phyloP scores from a whole-genome alignment of 2,888 invertebrate species.

The Drosophila kambysellisi region DNA sequence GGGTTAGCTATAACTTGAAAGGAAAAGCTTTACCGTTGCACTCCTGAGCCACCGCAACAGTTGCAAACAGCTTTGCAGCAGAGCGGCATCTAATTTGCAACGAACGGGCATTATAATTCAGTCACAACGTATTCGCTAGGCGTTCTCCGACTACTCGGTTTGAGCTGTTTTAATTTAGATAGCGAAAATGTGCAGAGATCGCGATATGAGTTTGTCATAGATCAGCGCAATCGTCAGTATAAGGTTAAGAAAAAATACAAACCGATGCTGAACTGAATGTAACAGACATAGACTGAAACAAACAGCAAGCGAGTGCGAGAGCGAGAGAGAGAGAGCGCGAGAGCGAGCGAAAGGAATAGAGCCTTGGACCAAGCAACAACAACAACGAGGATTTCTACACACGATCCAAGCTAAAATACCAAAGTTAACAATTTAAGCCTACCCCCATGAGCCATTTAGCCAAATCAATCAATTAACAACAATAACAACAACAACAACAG shows the following conservation, averaged over 20 bases:
- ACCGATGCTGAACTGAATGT: conserved; percentile 64
- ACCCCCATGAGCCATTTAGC: conserved; percentile 37
- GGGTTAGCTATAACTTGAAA: neutral
- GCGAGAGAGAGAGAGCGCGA: conserved; percentile 13
- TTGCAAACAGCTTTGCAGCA: conserved; percentile 57
- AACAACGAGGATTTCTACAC: conserved; percentile 27
- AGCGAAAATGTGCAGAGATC: conserved; percentile 86
- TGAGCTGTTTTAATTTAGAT: conserved; percentile 83
- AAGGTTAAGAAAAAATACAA: conserved; percentile 85
- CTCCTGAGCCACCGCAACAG: conserved; percentile 49
- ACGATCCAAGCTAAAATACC: conserved; percentile 66
- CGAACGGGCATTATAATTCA: conserved; percentile 80
- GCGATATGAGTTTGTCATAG: conserved; percentile 86
- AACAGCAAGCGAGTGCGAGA: conserved; percentile 18
- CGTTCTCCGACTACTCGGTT: conserved; percentile 84
- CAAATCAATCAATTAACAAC: conserved; percentile 28
- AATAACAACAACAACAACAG: neutral
- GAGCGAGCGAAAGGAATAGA: neutral
- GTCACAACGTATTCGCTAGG: conserved; percentile 85
- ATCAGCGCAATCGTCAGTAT: conserved; percentile 85
- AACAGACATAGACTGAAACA: conserved; percentile 4
- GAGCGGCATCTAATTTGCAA: conserved; percentile 57
- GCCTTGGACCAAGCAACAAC: conserved; percentile 11
- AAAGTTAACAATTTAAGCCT: conserved; percentile 74
- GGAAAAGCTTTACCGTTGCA: neutral